Evolutionary conservation across 2,797 vertebrate species (phyloP), one percentile per base, ranked within the genome.

Genomic region (Acestrorhynchus altus): DNA sequence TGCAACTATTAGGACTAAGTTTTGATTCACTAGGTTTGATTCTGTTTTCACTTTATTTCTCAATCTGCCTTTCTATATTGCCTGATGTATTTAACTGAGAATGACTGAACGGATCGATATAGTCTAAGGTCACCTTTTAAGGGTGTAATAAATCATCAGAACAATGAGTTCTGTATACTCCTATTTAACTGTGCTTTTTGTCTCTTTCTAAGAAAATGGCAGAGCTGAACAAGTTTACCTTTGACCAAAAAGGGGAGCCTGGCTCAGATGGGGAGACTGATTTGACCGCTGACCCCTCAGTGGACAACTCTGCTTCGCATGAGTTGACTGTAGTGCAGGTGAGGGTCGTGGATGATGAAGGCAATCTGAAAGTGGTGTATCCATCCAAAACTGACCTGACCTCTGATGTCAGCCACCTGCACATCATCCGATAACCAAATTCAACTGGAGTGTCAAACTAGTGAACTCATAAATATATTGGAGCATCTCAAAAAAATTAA

Each of bases 341-440:
- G 74, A 95, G 96, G 4, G 95, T 97, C 0, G 85, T 95, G n/a
- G 97, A 99, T 82, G 86, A 63, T 0, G 96, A 98, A 0, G 96
- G 96, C 0, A 96, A 91, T 89, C 85, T 99, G 69, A 97, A 94
- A 87, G 98, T 99, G 0, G 94, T 97, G 76, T 99, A 99, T 83
- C 97, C 97, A 0, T 98, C 97, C 0, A 98, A 97, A 91, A 97
- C 95, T 0, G 97, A 99, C 91, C 92, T 99, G 52, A 83, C 66
- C 39, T 69, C 86, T 0, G 85, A 91, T 0, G 66, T 90, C 4
- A 83, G 91, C 60, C 93, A 93, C 4, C 57, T 98, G 72, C 93
- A 87, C 0, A 87, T 99, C 15, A 70, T 95, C 31, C 97, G 95
- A 88, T 98, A 95, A 90, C 76, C 51, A 73, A 26, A 8, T 63